These are phyloP conservation scores for Hemicrepidius hirtus DNA, from an alignment of 2,888 invertebrate genomes.

Conservation along the genomic window DNA sequence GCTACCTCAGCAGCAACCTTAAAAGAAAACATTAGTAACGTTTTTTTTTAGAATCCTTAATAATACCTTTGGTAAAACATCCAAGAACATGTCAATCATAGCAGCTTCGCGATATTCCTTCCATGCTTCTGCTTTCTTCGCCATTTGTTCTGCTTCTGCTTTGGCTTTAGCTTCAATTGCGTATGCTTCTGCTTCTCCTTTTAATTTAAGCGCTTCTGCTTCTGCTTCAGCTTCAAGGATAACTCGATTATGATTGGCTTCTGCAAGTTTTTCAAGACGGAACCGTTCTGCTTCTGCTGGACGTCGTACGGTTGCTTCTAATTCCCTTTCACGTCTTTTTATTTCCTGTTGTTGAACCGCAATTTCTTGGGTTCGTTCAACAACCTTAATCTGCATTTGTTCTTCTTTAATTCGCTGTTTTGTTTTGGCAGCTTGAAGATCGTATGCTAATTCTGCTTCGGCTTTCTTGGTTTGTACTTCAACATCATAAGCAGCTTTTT, in stretches of 20 bases:
- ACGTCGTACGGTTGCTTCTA: slow-evolving; percentile 94
- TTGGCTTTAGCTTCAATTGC: slow-evolving; percentile 96
- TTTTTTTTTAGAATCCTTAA: too few species aligned
- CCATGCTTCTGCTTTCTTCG: slow-evolving; percentile 97
- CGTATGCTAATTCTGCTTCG: slow-evolving; percentile 95
- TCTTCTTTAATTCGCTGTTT: slow-evolving; percentile 94
- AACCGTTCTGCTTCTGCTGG: slow-evolving; percentile 97
- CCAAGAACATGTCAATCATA: slow-evolving; percentile 97
- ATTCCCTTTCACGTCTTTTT: slow-evolving; percentile 90
- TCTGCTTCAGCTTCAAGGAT: slow-evolving; percentile 98
- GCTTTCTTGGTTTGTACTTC: slow-evolving; percentile 97
- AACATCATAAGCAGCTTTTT: slow-evolving; percentile 97
- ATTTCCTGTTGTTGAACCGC: slow-evolving; percentile 98
- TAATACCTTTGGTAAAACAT: slow-evolving; percentile 92
- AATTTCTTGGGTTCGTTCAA: slow-evolving; percentile 94
- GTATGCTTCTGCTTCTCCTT: slow-evolving; percentile 93
- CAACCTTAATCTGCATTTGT: slow-evolving; percentile 96
- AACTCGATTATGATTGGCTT: slow-evolving; percentile 90
- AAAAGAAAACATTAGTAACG: slow-evolving; percentile 36
- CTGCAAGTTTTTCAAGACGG: slow-evolving; percentile 93
- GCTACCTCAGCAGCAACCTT: slow-evolving; percentile 98
- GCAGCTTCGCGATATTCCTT: slow-evolving; percentile 97
- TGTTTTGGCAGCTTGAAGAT: slow-evolving; percentile 95
- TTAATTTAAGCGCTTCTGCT: slow-evolving; percentile 89
- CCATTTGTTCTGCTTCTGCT: slow-evolving; percentile 98